Evolutionary conservation across 30 jellyfish, hydroid and myxozoan genomes (phyloP).

Genomic region (Cassiopea andromeda): DNA sequence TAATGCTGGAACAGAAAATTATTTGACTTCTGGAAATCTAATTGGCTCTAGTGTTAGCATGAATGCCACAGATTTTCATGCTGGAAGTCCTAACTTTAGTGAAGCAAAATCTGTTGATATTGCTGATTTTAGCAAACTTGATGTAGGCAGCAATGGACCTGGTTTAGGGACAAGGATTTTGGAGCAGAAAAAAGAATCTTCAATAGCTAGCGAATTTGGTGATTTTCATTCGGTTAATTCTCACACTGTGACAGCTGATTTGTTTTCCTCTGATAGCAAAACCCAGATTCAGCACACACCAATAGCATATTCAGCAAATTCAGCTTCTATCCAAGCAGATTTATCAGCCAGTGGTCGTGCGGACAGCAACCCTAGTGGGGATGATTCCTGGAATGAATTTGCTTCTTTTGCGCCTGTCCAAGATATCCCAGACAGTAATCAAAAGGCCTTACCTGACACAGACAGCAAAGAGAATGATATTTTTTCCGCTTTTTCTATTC

Average conservation of each 20-base stretch:
- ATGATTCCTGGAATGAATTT: conserved; percentile 66
- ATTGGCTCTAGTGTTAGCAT: not conserved
- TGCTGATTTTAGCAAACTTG: not conserved
- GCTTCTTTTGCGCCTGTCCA: conserved; percentile 38
- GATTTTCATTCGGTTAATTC: not conserved
- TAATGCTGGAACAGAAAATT: not conserved
- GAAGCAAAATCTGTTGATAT: not conserved
- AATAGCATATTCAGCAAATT: not conserved
- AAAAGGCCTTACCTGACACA: not conserved
- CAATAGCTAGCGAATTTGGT: not conserved
- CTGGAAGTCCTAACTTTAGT: not conserved
- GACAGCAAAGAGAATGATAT: not conserved
- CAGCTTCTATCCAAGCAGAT: not conserved
- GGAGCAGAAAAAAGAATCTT: not conserved
- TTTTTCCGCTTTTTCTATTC: not conserved
- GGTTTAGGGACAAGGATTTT: not conserved
- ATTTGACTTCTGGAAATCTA: not conserved
- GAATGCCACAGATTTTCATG: not conserved
- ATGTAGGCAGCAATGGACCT: not conserved
- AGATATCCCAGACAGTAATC: not conserved
- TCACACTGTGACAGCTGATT: not conserved
- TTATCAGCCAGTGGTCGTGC: not conserved
- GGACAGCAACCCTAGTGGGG: not conserved
- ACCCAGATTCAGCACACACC: not conserved
- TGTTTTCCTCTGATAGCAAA: not conserved